Base-by-base conservation (phyloP, 2,888 invertebrate genomes). In the Halictus quadricinctus region DNA sequence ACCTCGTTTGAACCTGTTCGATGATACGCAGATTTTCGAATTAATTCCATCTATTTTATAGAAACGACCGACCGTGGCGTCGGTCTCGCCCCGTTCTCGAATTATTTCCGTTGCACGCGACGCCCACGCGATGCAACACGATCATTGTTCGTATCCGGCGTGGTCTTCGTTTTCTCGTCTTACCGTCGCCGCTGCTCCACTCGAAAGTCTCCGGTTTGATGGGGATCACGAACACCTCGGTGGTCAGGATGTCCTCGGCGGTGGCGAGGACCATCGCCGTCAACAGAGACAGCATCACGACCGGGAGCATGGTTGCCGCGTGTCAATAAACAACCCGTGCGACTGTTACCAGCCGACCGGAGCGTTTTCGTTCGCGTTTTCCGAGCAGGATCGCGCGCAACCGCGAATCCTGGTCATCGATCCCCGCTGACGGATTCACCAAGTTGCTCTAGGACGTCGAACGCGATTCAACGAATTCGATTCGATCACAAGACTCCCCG, bases 171-270 rank as follows among this genome's bases (percentile, higher is more conserved):
- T 58, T 13, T 48, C 50, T 77, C 21, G 36, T 72, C 87, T 94
- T 95, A 96, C 97, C 96, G 95, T 96, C 96, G 91, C 96, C 96
- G 15, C 96, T 97, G 15, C 96, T 97, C 97, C 97, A 98, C 93
- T 98, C 97, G 93, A 98, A 98, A 93, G 97, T 95, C 89, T 96
- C 95, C 0, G 98, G 97, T 88, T 97, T 97, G 92, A 98, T 96
- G 89, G 96, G 96, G 93, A 97, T 97, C 58, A 97, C 96, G 95
- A 97, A 98, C 93, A 98, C 96, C 95, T 97, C 97, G 0, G 97
- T 96, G 94, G 96, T 96, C 69, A 96, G 95, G 18, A 97, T 96
- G 94, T 96, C 96, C 93, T 95, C 95, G 66, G 93, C 88, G 84
- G 60, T 60, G 48, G 70, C 80, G 79, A 88, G 79, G 81, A 85